Percentiles rank a stretch among this genome's conserved stretches.
Evolutionary conservation across 2,797 vertebrate genomes (phyloP).

Genomic region (Diglossa cyanea): DNA sequence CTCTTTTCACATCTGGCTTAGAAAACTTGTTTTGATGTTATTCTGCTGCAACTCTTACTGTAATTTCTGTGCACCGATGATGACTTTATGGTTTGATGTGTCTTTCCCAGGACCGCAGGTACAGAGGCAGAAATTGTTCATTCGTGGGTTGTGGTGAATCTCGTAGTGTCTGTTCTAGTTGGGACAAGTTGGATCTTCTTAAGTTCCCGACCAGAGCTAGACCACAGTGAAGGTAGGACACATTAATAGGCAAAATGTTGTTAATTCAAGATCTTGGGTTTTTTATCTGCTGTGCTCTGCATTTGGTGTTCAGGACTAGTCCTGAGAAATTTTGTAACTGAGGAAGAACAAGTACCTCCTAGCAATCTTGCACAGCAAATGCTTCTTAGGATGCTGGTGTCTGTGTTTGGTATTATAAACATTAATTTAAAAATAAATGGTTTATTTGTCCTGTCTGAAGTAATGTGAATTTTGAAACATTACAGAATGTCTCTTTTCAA

Average conservation of each 20-base stretch:
- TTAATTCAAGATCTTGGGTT: neutral
- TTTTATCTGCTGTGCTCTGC: neutral
- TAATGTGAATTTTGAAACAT: neutral
- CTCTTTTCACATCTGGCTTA: neutral
- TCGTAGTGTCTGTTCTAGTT: slow-evolving; percentile 90
- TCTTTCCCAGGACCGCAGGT: slow-evolving; percentile 78
- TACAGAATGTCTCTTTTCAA: neutral
- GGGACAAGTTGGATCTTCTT: slow-evolving; percentile 91
- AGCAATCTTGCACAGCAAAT: neutral
- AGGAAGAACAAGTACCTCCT: neutral
- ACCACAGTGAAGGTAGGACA: slow-evolving; percentile 88
- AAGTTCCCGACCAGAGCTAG: slow-evolving; percentile 82
- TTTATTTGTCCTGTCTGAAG: neutral
- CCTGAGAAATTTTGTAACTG: neutral
- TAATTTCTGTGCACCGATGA: neutral
- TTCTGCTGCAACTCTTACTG: neutral
- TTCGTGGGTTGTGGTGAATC: slow-evolving; percentile 93
- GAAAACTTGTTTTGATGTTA: neutral
- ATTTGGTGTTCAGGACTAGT: neutral
- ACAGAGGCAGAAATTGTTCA: slow-evolving; percentile 84
- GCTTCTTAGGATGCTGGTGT: neutral
- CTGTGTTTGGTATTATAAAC: neutral
- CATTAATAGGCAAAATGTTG: neutral
- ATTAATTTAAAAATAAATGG: neutral
- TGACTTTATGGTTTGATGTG: neutral